phyloP scores from a whole-genome alignment of 1,140 invertebrate species.

The Caenorhabditis briggsae region DNA sequence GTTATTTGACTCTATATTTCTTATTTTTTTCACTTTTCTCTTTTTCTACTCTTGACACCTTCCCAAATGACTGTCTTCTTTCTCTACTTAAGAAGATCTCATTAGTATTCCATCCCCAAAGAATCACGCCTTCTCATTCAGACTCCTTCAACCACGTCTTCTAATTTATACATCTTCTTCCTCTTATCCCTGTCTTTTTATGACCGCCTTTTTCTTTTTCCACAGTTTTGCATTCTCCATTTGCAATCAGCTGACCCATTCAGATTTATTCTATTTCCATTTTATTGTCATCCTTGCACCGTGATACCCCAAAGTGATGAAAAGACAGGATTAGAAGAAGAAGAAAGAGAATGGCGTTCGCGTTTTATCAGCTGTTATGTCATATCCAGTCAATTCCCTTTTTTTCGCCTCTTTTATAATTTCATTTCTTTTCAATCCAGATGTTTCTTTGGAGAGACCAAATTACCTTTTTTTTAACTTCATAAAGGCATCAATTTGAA shows the following conservation, averaged over 20 bases:
- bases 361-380: constrained; percentile 8
- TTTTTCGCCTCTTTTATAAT: background rate
- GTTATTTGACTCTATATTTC: constrained; percentile 28
- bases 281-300: background rate
- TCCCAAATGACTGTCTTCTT: constrained; percentile 18
- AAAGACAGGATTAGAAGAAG: constrained; percentile 18
- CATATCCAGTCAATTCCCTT: background rate
- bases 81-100: constrained; percentile 1
- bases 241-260: constrained; percentile 45
- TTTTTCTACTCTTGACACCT: constrained; percentile 33
- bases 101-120: constrained; percentile 35
- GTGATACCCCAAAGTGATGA: background rate
- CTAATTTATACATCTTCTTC: constrained; percentile 55
- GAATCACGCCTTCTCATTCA: constrained; percentile 21
- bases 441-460: background rate
- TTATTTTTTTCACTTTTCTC: background rate
- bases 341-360: constrained; percentile 12
- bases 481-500: background rate
- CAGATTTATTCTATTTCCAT: constrained; percentile 17
- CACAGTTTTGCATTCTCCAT: constrained; percentile 15
- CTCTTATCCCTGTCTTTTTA: constrained; percentile 39
- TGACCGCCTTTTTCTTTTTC: constrained; percentile 23
- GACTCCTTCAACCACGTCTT: constrained; percentile 8
- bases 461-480: too few species aligned
- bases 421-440: background rate